phyloP scores from a whole-genome alignment of 2,113 vertebrate genomes.

The Beaufortia kweichowensis region DNA sequence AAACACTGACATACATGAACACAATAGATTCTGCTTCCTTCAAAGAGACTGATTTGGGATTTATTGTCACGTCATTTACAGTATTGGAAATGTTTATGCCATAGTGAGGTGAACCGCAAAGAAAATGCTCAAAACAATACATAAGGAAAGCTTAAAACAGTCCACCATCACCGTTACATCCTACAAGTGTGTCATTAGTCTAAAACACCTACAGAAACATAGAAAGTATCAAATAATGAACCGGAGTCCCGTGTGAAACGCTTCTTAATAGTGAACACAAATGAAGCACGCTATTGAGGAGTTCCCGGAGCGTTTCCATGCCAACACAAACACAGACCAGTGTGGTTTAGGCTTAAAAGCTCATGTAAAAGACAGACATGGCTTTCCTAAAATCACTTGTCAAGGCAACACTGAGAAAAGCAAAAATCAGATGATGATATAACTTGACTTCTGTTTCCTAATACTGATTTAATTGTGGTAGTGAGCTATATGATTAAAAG shows the following conservation, averaged over 20 bases:
- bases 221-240: slow-evolving; percentile 4
- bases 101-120: slow-evolving; percentile 44
- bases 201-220: not conserved
- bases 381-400: not conserved
- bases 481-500: no score
- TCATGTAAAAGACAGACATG: not conserved
- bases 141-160: slow-evolving; percentile 2
- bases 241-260: not conserved
- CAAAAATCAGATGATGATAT: no score
- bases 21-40: not conserved
- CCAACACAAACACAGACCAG: not conserved
- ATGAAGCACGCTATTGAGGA: not conserved
- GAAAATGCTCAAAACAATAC: slow-evolving; percentile 1
- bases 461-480: no score
- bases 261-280: not conserved
- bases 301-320: not conserved
- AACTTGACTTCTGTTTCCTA: no score
- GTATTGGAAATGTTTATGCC: not conserved
- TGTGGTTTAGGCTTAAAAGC: not conserved
- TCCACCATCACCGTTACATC: not conserved
- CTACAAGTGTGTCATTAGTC: not conserved
- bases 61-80: not conserved
- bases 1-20: not conserved
- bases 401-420: no score
- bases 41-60: not conserved